Evolutionary conservation across 2,113 vertebrate species (phyloP).

Genomic region (Willisornis vidua): DNA sequence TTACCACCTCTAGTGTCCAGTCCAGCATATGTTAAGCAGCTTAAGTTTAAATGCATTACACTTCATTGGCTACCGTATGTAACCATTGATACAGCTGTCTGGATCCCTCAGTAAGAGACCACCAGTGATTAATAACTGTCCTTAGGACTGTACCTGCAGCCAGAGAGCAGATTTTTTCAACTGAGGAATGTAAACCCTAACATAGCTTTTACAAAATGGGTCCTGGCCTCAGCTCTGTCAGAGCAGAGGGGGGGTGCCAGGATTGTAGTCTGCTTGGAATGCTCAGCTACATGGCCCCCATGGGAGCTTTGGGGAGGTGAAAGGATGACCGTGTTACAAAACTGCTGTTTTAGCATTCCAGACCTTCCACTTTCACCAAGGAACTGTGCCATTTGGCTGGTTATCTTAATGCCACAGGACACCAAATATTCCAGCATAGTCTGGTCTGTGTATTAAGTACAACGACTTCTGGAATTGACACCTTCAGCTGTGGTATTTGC

Average conservation of each 20-base stretch:
- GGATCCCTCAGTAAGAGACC: not conserved
- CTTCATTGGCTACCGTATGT: not conserved
- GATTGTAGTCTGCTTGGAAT: not conserved
- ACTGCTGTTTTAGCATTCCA: not conserved
- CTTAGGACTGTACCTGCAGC: not conserved
- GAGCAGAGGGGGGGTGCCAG: not conserved
- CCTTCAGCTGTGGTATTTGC: not conserved
- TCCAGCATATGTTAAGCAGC: not conserved
- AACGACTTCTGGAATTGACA: not conserved
- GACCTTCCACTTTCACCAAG: not conserved
- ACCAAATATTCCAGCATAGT: not conserved
- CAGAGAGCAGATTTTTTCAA: not conserved
- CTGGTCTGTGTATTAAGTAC: not conserved
- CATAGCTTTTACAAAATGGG: not conserved
- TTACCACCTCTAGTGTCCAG: not conserved
- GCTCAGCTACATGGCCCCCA: not conserved
- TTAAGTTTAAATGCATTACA: not conserved
- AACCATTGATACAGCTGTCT: not conserved
- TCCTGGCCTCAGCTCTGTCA: not conserved
- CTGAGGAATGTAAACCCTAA: not conserved
- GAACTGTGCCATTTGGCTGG: not conserved
- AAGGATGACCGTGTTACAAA: not conserved
- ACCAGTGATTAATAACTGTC: not conserved
- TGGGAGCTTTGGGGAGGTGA: not conserved
- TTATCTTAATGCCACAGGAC: not conserved